phyloP scores from a whole-genome alignment of 1,140 invertebrate species.

The Apocrypta bakeri region DNA sequence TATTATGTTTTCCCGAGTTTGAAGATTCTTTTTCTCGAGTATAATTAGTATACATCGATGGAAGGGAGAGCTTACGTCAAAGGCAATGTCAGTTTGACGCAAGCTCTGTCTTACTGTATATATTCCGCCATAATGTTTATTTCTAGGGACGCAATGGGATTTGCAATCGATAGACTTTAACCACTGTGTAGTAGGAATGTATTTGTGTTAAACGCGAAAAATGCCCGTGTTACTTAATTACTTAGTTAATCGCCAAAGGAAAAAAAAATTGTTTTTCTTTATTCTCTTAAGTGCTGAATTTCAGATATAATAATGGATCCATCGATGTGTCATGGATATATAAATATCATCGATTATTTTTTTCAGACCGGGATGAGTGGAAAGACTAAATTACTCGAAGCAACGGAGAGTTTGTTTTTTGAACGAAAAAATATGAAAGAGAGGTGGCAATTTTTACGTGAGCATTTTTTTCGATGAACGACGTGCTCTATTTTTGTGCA shows the following conservation, averaged over 20 bases:
- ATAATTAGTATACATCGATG: neutral
- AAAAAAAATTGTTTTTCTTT: too few species aligned
- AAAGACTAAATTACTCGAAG: conserved; percentile 39
- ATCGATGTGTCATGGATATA: neutral
- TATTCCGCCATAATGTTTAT: neutral
- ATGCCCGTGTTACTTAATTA: too few species aligned
- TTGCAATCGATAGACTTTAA: too few species aligned
- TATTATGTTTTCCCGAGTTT: neutral
- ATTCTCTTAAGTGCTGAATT: neutral
- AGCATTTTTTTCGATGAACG: conserved; percentile 56
- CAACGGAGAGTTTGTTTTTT: conserved; percentile 55
- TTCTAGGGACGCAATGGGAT: neutral
- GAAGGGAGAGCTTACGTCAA: neutral
- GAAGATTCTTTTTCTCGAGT: neutral
- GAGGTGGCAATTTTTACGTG: conserved; percentile 52
- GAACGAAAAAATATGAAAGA: too few species aligned
- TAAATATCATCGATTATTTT: conserved; percentile 47
- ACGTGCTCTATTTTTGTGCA: conserved; percentile 25
- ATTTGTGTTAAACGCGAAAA: too few species aligned
- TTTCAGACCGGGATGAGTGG: conserved; percentile 57
- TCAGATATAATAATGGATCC: neutral
- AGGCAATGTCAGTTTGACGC: neutral
- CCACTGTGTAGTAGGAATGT: too few species aligned
- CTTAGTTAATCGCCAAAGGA: too few species aligned
- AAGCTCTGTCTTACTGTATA: neutral